A percentile compares a stretch with the other conserved stretches of the same genome.
phyloP scores from a whole-genome alignment of 1,140 invertebrate genomes.

The Achatina immaculata region DNA sequence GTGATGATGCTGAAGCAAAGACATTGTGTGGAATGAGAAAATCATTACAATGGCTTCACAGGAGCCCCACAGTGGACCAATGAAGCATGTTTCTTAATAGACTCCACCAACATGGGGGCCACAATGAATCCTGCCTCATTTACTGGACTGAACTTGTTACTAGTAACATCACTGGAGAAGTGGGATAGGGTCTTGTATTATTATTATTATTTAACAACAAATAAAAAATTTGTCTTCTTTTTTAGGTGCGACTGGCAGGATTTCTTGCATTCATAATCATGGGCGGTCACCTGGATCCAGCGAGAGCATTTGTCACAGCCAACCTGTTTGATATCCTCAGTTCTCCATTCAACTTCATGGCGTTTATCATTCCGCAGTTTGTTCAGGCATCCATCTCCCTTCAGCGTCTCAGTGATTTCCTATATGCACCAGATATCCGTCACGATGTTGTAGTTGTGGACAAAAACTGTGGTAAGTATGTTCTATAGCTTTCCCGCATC shows the following conservation, averaged over 20 bases:
- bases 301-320: conserved; percentile 1
- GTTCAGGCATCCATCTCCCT: not conserved
- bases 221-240: not conserved
- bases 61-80: too few relatives aligned
- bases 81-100: too few relatives aligned
- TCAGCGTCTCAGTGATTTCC: not conserved
- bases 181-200: too few relatives aligned
- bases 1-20: too few relatives aligned
- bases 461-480: not conserved
- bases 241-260: not conserved
- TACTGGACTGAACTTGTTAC: too few relatives aligned
- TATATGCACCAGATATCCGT: not conserved
- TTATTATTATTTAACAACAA: too few relatives aligned
- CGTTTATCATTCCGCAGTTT: not conserved
- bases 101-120: too few relatives aligned
- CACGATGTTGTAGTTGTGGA: not conserved
- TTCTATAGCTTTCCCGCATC: too few relatives aligned
- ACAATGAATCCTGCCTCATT: too few relatives aligned
- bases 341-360: not conserved
- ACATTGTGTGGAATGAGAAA: too few relatives aligned
- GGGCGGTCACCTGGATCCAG: conserved; percentile 10
- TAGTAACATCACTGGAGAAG: too few relatives aligned
- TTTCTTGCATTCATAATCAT: not conserved
- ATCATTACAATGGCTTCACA: too few relatives aligned
- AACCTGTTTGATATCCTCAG: not conserved